Evolutionary conservation across 2,797 vertebrate species (phyloP), one percentile per base, ranked within the genome.

Genomic region (Tinamus major): DNA sequence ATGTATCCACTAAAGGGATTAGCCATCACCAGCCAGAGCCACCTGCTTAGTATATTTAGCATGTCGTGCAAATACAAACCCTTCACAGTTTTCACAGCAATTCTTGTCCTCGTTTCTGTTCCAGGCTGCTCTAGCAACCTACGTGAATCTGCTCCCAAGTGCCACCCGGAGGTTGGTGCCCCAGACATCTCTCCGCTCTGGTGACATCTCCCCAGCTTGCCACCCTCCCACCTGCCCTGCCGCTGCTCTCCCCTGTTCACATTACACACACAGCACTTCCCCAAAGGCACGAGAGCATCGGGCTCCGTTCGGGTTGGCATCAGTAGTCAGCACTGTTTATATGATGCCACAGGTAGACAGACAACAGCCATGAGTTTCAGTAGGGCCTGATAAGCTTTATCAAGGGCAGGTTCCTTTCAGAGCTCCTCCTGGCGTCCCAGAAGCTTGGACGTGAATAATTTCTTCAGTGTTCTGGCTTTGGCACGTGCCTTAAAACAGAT

Each of bases 401-500:
- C 1, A 62, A 39, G 37, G 2, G 41, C 26, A 78, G 10, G 37
- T 88, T 88, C 23, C 23, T 31, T 86, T 69, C 68, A 82, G 51
- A 94, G 39, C 29, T 90, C 58, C 91, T 91, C 46, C 46, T 85
- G 75, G 86, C 20, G 71, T 20, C 58, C 49, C 70, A 91, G 53
- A 63, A 92, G 63, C 64, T 31, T 69, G 65, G 58, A 90, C 27
- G 35, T 69, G 58, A 95, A 64, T 71, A 62, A 91, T 87, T 91
- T 90, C 62, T 90, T 10, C 37, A 75, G 48, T 21, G n/a, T 44
- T 93, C 61, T 69, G 42, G 75, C 18, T 91, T 87, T 91, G 87
- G 87, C 92, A 88, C 29, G 20, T 41, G 41, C 68, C 85, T 92
- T 91, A 81, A 94, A 96, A 90, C 88, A 95, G 90, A 95, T 94